phyloP scores from a whole-genome alignment of 2,888 invertebrate genomes.

The Pristionchus japonicus region DNA sequence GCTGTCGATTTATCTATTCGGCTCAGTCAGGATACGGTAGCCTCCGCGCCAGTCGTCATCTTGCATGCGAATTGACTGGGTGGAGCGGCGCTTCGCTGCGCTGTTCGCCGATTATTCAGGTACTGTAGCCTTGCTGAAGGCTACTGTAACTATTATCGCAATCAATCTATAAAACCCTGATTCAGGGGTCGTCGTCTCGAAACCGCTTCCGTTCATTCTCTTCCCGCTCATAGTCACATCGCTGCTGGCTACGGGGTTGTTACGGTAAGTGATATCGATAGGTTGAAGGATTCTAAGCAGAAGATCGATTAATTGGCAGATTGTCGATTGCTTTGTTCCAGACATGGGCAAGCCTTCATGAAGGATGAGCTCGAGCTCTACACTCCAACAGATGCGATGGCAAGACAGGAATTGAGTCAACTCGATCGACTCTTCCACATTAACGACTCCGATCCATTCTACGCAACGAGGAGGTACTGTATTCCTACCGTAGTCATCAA shows the following conservation, averaged over 20 bases:
- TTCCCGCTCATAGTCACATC: conserved; percentile 67
- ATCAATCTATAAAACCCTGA: not conserved
- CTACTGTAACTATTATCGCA: not conserved
- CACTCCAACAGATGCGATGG: conserved; percentile 73
- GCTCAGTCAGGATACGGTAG: conserved; percentile 26
- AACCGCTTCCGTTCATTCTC: conserved; percentile 70
- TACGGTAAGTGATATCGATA: conserved; percentile 46
- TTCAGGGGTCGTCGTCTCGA: conserved; percentile 60
- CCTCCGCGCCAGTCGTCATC: not conserved
- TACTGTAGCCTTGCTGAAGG: not conserved
- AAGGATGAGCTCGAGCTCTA: conserved; percentile 74
- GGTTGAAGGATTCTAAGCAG: too few relatives aligned
- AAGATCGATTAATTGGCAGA: not conserved
- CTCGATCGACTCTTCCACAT: conserved; percentile 72
- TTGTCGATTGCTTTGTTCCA: not conserved
- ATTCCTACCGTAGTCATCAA: not conserved
- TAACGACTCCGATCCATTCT: conserved; percentile 74
- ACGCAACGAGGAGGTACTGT: conserved; percentile 69
- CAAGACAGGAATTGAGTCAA: conserved; percentile 65
- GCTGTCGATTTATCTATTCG: not conserved
- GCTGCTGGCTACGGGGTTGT: conserved; percentile 65
- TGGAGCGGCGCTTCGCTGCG: conserved; percentile 68
- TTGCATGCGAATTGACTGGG: conserved; percentile 70
- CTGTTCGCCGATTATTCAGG: conserved; percentile 66
- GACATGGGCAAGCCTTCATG: conserved; percentile 65